phyloP scores from a whole-genome alignment of 2,113 vertebrate genomes.

The Garra rufa region DNA sequence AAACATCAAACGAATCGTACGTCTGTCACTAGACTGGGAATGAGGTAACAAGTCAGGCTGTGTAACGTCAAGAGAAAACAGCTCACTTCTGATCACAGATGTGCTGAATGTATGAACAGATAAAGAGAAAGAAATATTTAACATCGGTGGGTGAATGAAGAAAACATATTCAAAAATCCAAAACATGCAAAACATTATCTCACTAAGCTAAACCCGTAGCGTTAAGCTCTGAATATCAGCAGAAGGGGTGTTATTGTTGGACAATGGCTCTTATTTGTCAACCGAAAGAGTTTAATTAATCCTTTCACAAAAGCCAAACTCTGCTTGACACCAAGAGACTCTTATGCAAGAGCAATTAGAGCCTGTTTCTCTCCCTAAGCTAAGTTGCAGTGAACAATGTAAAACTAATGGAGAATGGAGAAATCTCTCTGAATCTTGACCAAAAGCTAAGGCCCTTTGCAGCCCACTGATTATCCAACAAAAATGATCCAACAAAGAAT shows the following conservation, averaged over 20 bases:
- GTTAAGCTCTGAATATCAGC: not conserved
- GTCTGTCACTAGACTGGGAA: not conserved
- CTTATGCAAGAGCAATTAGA: slow-evolving; percentile 28
- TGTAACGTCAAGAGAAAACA: not conserved
- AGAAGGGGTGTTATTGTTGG: not conserved
- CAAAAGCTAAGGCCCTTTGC: not conserved
- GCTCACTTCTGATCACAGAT: not conserved
- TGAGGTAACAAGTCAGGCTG: not conserved
- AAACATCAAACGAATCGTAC: slow-evolving; percentile 7
- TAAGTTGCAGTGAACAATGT: slow-evolving; percentile 11
- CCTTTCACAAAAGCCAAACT: slow-evolving; percentile 24
- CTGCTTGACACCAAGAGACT: slow-evolving; percentile 24
- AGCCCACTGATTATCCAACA: not conserved
- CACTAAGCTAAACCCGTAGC: not conserved
- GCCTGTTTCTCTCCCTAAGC: not conserved
- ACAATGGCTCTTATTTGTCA: not conserved
- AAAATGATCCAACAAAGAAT: not conserved
- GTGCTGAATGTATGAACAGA: not conserved
- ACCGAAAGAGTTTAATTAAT: slow-evolving; percentile 10
- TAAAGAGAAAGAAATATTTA: not conserved
- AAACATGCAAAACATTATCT: too few species aligned
- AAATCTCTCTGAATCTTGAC: not conserved
- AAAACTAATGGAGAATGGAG: not conserved
- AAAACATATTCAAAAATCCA: not conserved
- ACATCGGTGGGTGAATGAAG: not conserved